phyloP scores from a whole-genome alignment of 2,888 invertebrate species.

The Venusia cambrica region DNA sequence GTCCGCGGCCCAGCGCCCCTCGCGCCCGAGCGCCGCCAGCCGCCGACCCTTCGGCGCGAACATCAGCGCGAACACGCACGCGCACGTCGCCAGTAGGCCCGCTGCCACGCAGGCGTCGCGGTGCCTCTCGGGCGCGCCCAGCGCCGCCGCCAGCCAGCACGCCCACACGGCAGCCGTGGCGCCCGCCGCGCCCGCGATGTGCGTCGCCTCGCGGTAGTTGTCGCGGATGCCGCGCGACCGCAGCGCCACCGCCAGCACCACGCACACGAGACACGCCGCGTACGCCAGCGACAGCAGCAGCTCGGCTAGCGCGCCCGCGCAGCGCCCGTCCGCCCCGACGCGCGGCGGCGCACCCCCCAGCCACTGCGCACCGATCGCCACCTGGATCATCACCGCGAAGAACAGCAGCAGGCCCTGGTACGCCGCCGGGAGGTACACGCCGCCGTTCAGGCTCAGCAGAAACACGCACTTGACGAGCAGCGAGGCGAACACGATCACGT shows the following conservation, averaged over 20 bases:
- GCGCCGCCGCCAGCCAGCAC: constrained; percentile 91
- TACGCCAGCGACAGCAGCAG: constrained; percentile 90
- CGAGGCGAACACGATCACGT: constrained; percentile 93
- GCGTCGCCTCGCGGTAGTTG: constrained; percentile 95
- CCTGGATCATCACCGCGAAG: constrained; percentile 95
- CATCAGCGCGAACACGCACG: constrained; percentile 94
- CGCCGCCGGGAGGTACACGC: constrained; percentile 94
- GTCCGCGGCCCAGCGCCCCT: constrained; percentile 90
- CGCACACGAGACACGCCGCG: constrained; percentile 90
- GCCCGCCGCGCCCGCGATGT: constrained; percentile 93
- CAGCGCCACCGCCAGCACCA: constrained; percentile 91
- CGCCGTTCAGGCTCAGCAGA: constrained; percentile 93
- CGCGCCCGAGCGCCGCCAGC: constrained; percentile 94
- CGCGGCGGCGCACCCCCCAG: constrained; percentile 88
- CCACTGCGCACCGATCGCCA: constrained; percentile 92
- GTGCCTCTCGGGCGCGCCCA: constrained; percentile 88
- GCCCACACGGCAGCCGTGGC: constrained; percentile 93
- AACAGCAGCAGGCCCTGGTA: constrained; percentile 94
- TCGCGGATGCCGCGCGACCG: constrained; percentile 94
- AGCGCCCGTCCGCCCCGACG: constrained; percentile 61
- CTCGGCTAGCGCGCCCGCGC: constrained; percentile 86
- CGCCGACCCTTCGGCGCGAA: constrained; percentile 96
- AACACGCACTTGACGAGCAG: constrained; percentile 97
- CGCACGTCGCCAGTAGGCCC: constrained; percentile 91
- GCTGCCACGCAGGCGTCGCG: constrained; percentile 94